These are phyloP conservation scores for Acanthochromis polyacanthus DNA, from an alignment of 2,113 vertebrate genomes.

Conservation along the genomic window DNA sequence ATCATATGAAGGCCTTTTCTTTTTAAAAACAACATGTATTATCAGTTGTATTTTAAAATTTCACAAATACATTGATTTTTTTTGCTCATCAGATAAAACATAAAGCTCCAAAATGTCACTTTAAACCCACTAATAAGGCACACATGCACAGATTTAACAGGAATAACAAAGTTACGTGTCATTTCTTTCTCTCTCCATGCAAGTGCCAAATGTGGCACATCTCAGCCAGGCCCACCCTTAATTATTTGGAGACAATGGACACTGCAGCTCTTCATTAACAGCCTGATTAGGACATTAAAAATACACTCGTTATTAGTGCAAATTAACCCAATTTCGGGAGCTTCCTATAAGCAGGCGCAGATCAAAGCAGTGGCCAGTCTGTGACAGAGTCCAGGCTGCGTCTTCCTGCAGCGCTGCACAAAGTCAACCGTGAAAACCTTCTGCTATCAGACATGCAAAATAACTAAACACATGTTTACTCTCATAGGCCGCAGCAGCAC, in stretches of 20 bases:
- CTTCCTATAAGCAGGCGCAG: constrained; percentile 21
- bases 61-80: no score
- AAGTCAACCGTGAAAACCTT: constrained; percentile 69
- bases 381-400: constrained; percentile 62
- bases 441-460: constrained; percentile 67
- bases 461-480: constrained; percentile 71
- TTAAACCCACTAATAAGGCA: no score
- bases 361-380: constrained; percentile 63
- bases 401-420: constrained; percentile 50
- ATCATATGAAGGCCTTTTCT: no score
- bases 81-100: neutral
- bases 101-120: neutral
- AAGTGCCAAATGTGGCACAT: constrained; percentile 4
- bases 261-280: constrained; percentile 38
- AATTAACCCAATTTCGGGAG: constrained; percentile 78
- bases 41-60: no score
- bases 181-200: neutral
- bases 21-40: no score
- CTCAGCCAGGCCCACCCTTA: constrained; percentile 19
- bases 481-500: constrained; percentile 51
- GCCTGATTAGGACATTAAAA: constrained; percentile 74
- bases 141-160: neutral
- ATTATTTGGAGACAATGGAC: constrained; percentile 67
- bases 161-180: neutral
- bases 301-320: constrained; percentile 67